Evolutionary conservation across 2,888 invertebrate species (phyloP).

Genomic region (Podabrus alpinus): DNA sequence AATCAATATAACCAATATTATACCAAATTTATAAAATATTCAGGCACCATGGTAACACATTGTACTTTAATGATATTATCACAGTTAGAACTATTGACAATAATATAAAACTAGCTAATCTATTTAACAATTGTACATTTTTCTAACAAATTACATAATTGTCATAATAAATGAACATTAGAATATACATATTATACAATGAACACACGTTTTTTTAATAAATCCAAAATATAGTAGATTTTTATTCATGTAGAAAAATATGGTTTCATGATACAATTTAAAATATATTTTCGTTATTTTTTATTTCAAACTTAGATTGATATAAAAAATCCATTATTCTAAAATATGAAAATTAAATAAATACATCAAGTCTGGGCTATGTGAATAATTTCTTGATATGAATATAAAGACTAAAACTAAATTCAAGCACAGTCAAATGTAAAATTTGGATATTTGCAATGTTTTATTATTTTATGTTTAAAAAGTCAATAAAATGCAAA

Average conservation of each 20-base stretch:
- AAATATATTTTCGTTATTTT: neutral
- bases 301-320: no score
- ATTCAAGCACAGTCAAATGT: no score
- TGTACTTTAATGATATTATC: constrained; percentile 17
- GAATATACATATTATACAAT: neutral
- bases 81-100: constrained; percentile 18
- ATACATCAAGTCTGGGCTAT: neutral
- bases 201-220: neutral
- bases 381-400: neutral
- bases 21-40: neutral
- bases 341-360: neutral
- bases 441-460: no score
- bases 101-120: neutral
- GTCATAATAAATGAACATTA: neutral
- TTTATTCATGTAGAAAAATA: neutral
- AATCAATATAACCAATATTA: neutral
- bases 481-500: neutral
- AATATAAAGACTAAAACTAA: neutral
- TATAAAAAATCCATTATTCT: neutral
- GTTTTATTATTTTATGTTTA: neutral
- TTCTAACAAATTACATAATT: neutral
- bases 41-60: constrained; percentile 18
- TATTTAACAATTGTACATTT: constrained; percentile 1
- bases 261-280: neutral
- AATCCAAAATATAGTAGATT: no score